Percentiles rank a stretch among this genome's conserved stretches.
These are phyloP conservation scores for Lasioglossum villosulum DNA, from an alignment of 2,888 invertebrate species.

Conservation along the genomic window DNA sequence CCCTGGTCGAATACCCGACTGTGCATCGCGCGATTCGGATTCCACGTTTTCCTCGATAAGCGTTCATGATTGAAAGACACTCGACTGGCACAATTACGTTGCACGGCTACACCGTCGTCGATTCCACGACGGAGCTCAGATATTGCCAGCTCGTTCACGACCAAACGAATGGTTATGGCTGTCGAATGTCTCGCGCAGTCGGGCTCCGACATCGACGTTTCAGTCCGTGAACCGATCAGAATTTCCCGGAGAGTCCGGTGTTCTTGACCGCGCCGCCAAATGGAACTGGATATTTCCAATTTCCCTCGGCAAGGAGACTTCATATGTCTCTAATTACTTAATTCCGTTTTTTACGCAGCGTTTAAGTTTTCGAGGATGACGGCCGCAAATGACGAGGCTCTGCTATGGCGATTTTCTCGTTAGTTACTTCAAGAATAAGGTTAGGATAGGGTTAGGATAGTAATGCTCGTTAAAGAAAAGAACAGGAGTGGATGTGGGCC, in stretches of 20 bases:
- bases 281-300: neutral
- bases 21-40: neutral
- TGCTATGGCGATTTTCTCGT: neutral
- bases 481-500: no score
- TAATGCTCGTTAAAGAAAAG: no score
- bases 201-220: neutral
- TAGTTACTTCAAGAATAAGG: no score
- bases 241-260: neutral
- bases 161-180: neutral
- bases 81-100: neutral
- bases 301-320: neutral
- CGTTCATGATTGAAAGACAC: neutral
- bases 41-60: neutral
- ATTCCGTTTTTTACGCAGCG: neutral
- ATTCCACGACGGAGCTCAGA: neutral
- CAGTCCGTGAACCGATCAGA: neutral
- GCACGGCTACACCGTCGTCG: neutral
- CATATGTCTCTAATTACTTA: neutral
- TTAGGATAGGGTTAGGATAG: no score
- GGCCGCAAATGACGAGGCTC: neutral
- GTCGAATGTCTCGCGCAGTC: neutral
- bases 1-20: no score
- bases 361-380: neutral
- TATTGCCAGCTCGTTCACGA: neutral
- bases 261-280: conserved; percentile 3